These are phyloP conservation scores for Luehdorfia chinensis DNA, from an alignment of 1,140 invertebrate species.

Conservation along the genomic window DNA sequence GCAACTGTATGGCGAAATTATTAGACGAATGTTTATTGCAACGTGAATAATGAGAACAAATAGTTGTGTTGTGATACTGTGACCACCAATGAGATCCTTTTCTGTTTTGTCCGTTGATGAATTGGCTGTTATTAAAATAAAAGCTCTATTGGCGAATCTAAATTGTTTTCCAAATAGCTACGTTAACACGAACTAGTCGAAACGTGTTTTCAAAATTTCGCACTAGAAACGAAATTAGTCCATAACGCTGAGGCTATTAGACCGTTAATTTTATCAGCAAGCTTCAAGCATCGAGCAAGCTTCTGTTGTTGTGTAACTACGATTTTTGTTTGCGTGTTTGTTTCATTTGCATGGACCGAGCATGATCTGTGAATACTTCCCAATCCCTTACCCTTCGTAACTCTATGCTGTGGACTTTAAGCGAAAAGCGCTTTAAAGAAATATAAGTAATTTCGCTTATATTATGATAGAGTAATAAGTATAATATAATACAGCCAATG, in stretches of 20 bases:
- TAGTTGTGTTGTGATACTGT: constrained; percentile 60
- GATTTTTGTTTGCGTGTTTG: constrained; percentile 68
- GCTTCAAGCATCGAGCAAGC: constrained; percentile 60
- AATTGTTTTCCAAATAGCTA: constrained; percentile 16
- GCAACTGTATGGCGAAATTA: constrained; percentile 72
- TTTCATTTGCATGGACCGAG: constrained; percentile 72
- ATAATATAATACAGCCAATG: constrained; percentile 23
- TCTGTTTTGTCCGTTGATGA: constrained; percentile 26
- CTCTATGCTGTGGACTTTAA: constrained; percentile 38
- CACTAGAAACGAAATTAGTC: constrained; percentile 35
- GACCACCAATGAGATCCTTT: constrained; percentile 35
- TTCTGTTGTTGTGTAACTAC: constrained; percentile 65
- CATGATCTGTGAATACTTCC: constrained; percentile 62
- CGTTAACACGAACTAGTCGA: constrained; percentile 17
- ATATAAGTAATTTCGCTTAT: constrained; percentile 25
- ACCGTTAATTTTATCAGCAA: constrained; percentile 31
- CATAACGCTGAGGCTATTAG: constrained; percentile 44
- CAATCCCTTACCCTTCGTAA: constrained; percentile 43
- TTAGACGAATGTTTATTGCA: constrained; percentile 58
- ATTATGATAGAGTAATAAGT: constrained; percentile 11
- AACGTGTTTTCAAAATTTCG: constrained; percentile 21
- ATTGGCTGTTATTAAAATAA: constrained; percentile 57
- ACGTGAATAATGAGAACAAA: constrained; percentile 42
- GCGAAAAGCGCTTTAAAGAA: constrained; percentile 36
- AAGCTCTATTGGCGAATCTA: constrained; percentile 31